Base-by-base conservation (phyloP, 2,888 invertebrate species). In the Zele albiditarsus region DNA sequence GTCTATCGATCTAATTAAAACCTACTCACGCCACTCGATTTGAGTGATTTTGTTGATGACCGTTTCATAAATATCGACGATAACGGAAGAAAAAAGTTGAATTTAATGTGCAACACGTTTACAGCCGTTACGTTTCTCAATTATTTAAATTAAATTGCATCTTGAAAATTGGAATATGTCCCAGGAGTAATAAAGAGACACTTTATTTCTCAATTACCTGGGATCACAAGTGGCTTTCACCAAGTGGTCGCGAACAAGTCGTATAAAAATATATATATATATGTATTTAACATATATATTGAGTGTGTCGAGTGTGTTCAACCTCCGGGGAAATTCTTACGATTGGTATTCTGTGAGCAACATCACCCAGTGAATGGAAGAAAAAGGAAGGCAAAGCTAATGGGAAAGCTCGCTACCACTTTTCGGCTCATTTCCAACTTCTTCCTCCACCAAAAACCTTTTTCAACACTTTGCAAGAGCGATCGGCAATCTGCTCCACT, bases 291-390 rank as follows among this genome's bases (percentile, higher is more conserved):
- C 23, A 49, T 27, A 46, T 28, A 49, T 49, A 67, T 67, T 25
- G 49, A 49, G 53, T 53, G 23, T 38, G 67, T 46, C 25, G 25
- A 38, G 65, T 28, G 10, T 49, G 67, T 38, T 31, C 46, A 71
- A 73, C 68, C 81, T 82, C 80, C 79, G 53, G 84, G 83, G 84
- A 84, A 84, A 84, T 84, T 84, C 81, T 81, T 80, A 77, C 83
- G 82, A 84, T 84, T 83, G 84, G 82, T 80, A 83, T 84, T 80
- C 83, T 78, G 77, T 75, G 75, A 73, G 78, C 75, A 77, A 66
- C 75, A 62, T 62, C 58, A 66, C 38, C 20, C 68, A 57, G 42
- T 66, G 38, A 66, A 49, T 23, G 57, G 66, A 67, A 53, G 53
- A 53, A 20, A 53, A 20, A 53, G 23, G 71, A 46, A 49, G 73